A percentile compares a stretch with the other conserved stretches of the same genome.
Evolutionary conservation across 2,797 vertebrate species (phyloP).

Genomic region (Meda fulgida): DNA sequence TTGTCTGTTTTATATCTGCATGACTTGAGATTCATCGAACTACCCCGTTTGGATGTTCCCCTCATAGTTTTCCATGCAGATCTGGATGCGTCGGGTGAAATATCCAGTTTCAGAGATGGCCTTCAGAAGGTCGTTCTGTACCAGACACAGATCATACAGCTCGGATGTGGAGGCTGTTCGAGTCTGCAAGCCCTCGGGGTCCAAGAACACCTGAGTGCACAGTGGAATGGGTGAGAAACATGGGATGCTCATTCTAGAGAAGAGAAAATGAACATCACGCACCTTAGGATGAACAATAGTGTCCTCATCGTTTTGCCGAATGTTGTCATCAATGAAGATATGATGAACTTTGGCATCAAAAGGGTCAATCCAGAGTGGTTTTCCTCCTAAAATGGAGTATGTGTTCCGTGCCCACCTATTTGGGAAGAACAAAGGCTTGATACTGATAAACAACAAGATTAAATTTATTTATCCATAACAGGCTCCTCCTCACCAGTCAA

Average conservation of each 20-base stretch:
- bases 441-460: not conserved
- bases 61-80: conserved; percentile 86
- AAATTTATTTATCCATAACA: not conserved
- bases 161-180: conserved; percentile 76
- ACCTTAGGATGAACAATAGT: conserved; percentile 88
- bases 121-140: conserved; percentile 86
- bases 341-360: conserved; percentile 83
- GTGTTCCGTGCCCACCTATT: conserved; percentile 85
- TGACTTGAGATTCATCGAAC: conserved; percentile 44
- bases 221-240: not conserved
- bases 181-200: conserved; percentile 65
- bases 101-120: conserved; percentile 85
- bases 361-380: conserved; percentile 89
- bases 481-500: conserved; percentile 80
- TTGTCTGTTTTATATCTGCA: not conserved
- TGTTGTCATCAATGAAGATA: conserved; percentile 93
- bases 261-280: not conserved
- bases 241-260: not conserved
- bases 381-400: conserved; percentile 83
- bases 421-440: not conserved
- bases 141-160: conserved; percentile 83
- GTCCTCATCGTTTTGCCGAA: conserved; percentile 81
- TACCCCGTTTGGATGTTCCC: conserved; percentile 76
- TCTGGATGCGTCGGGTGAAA: conserved; percentile 80
- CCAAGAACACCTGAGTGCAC: conserved; percentile 75